Base-by-base conservation (phyloP, 2,888 invertebrate genomes). In the Drosophila greeni region DNA sequence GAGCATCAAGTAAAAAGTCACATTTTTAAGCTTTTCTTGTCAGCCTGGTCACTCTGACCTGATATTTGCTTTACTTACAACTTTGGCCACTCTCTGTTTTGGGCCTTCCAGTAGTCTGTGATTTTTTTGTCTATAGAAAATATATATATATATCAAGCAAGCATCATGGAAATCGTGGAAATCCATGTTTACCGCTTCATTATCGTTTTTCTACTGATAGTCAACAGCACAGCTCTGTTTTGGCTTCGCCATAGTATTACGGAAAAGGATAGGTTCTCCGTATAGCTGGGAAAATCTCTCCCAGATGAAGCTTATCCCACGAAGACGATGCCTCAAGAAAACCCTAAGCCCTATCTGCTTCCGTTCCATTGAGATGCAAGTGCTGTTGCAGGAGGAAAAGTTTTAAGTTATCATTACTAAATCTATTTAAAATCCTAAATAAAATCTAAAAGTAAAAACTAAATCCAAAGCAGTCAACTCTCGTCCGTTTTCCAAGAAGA, bases 181-280 rank as follows among this genome's bases (percentile, higher is more conserved):
- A 20, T 47, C 31, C 31, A 47, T 47, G 20, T 47, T 14, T 47
- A 47, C 18, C 45, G 45, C 5, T 31, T 31, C 9, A 9, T 31
- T 14, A 14, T 47, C 45, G 29, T 47, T 20, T 9, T 14, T 3
- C 1, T 31, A 5, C 45, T 47, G 9, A 14, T 31, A 20, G 14
- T 9, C 5, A 3, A 2, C 18, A 47, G 45, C 12, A 14, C 3
- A 18, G 1, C 1, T 29, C 18, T 47, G 9, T 20, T 5, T 47
- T 47, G 9, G 14, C 14, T 47, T 18, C 45, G n/a, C n/a, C n/a
- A n/a, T n/a, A n/a, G n/a, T n/a, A n/a, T n/a, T n/a, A n/a, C n/a
- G n/a, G n/a, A n/a, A n/a, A n/a, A n/a, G n/a, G n/a, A n/a, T n/a
- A 29, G 18, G 26, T 1, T 6, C 1, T 2, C 8, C 2, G 0